phyloP scores from a whole-genome alignment of 2,113 vertebrate species.

The Cephalopterus ornatus region DNA sequence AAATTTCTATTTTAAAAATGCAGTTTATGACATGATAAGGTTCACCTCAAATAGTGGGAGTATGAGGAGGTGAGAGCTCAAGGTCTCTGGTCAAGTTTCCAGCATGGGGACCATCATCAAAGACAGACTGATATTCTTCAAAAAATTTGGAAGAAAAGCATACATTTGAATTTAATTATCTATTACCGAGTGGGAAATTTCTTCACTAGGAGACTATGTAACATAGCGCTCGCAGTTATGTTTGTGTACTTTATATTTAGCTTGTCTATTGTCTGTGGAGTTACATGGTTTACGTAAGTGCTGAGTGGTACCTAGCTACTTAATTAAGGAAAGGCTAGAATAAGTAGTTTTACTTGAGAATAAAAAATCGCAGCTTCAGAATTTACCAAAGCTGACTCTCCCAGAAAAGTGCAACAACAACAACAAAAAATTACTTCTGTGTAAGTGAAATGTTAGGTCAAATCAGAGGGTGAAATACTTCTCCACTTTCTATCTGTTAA shows the following conservation, averaged over 20 bases:
- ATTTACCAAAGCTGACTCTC: not conserved
- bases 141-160: not conserved
- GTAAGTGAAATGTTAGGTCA: not conserved
- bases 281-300: not conserved
- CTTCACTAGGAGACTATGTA: not conserved
- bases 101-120: not conserved
- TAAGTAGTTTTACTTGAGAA: not conserved
- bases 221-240: not conserved
- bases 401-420: not conserved
- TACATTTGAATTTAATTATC: not conserved
- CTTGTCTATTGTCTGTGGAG: not conserved
- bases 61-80: not conserved
- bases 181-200: not conserved
- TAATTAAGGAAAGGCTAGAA: not conserved
- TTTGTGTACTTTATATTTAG: not conserved
- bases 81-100: not conserved
- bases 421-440: not conserved
- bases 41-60: not conserved
- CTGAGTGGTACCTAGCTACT: not conserved
- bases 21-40: not conserved
- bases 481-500: not conserved
- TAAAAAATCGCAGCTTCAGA: not conserved
- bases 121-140: not conserved
- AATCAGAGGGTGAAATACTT: not conserved
- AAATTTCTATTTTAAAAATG: not conserved